Conservation (phyloP, 2,797 vertebrate species). For the Microcaecilia unicolor region DNA sequence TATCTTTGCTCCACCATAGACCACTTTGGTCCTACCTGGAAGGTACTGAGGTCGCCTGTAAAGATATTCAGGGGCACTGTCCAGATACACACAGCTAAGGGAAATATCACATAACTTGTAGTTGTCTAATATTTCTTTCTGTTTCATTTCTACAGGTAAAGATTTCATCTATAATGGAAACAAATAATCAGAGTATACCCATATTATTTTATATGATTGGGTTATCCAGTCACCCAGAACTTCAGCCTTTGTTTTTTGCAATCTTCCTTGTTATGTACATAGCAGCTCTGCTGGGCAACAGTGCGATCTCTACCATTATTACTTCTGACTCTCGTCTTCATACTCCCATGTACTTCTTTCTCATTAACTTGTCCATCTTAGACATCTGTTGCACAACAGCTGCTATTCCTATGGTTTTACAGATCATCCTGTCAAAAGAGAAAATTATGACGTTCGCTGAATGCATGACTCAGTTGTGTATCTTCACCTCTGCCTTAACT, state of each 20-base stretch:
- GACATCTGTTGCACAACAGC: constrained; percentile 2
- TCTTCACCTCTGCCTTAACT: no score
- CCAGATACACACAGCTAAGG: no score
- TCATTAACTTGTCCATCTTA: constrained; percentile 3
- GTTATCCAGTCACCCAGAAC: background rate
- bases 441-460: constrained; percentile 2
- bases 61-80: no score
- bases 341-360: constrained; percentile 6
- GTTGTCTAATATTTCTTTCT: no score
- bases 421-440: background rate
- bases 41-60: no score
- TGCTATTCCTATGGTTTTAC: constrained; percentile 1
- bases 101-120: no score
- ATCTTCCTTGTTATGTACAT: constrained; percentile 8
- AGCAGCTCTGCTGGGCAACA: constrained; percentile 8
- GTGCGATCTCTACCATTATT: background rate
- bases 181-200: no score
- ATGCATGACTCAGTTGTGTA: constrained; percentile 2
- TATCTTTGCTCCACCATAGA: no score
- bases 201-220: no score
- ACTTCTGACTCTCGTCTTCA: constrained; percentile 5
- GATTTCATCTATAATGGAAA: no score
- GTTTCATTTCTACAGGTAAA: no score
- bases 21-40: no score
- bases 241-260: background rate